phyloP scores from a whole-genome alignment of 2,888 invertebrate species.

The Ernsta delagoae region DNA sequence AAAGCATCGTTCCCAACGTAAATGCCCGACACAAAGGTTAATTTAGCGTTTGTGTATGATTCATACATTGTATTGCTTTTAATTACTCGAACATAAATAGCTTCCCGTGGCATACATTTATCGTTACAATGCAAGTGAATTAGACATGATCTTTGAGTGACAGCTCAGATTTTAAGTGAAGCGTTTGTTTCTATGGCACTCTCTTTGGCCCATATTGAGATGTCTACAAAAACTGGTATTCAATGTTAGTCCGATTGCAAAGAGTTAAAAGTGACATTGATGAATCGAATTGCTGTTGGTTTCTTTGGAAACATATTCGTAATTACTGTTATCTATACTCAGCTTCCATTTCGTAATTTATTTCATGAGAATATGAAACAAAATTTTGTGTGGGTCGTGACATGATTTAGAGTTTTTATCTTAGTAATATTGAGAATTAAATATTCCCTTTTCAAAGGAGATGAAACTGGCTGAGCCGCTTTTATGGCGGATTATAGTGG shows the following conservation, averaged over 20 bases:
- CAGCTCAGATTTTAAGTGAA: background rate
- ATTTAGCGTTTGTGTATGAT: background rate
- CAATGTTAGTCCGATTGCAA: background rate
- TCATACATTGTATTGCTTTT: conserved; percentile 4
- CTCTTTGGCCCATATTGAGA: background rate
- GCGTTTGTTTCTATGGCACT: background rate
- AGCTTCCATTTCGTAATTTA: background rate
- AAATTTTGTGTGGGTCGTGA: background rate
- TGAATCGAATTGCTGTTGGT: background rate
- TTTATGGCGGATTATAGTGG: conserved; percentile 10
- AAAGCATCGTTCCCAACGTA: background rate
- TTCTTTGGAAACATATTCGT: background rate
- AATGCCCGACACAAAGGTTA: background rate
- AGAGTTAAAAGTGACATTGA: background rate
- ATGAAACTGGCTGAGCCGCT: background rate
- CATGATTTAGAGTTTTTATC: background rate
- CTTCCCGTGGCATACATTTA: background rate
- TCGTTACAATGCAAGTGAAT: background rate
- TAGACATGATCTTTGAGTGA: background rate
- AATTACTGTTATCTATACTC: background rate
- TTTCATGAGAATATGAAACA: background rate
- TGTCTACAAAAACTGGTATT: background rate
- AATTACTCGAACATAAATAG: conserved; percentile 6
- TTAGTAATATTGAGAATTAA: too few relatives aligned
- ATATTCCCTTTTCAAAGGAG: conserved; percentile 5